phyloP scores from a whole-genome alignment of 1,140 invertebrate genomes.

The Caerostris darwini region DNA sequence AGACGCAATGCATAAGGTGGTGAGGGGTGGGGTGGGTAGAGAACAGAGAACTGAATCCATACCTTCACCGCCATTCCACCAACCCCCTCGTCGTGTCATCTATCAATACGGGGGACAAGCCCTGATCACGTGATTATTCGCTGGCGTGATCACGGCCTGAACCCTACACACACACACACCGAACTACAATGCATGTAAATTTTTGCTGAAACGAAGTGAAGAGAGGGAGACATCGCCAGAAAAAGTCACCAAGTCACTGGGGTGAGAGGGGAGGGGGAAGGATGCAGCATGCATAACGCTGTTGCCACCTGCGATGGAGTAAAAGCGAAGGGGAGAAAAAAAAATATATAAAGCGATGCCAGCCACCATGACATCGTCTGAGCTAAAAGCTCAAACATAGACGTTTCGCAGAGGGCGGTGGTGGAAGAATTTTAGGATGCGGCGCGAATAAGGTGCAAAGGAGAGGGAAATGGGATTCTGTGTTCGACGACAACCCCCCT shows the following conservation, averaged over 20 bases:
- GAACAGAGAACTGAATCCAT: background rate
- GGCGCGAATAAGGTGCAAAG: background rate
- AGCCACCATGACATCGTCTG: slow-evolving; percentile 62
- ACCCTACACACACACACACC: background rate
- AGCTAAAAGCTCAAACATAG: slow-evolving; percentile 73
- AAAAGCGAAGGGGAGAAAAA: slow-evolving; percentile 39
- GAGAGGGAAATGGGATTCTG: background rate
- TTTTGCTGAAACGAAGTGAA: slow-evolving; percentile 15
- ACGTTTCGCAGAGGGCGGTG: background rate
- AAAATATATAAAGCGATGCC: slow-evolving; percentile 37
- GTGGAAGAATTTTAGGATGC: background rate
- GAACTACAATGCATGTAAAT: slow-evolving; percentile 58
- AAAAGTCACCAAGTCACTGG: slow-evolving; percentile 50
- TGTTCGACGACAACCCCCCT: background rate
- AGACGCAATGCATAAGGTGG: background rate
- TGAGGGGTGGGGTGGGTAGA: background rate
- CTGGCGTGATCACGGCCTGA: slow-evolving; percentile 39
- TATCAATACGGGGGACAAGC: slow-evolving; percentile 42
- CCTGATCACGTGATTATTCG: slow-evolving; percentile 65
- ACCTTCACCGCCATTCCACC: background rate
- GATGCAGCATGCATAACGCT: slow-evolving; percentile 38
- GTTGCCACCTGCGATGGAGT: slow-evolving; percentile 64
- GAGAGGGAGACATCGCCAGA: slow-evolving; percentile 20
- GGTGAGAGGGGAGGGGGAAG: background rate
- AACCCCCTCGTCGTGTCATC: background rate